A percentile compares a stretch with the other conserved stretches of the same genome.
These are phyloP conservation scores for Chelonia mydas DNA, from an alignment of 2,797 vertebrate genomes.

Conservation along the genomic window DNA sequence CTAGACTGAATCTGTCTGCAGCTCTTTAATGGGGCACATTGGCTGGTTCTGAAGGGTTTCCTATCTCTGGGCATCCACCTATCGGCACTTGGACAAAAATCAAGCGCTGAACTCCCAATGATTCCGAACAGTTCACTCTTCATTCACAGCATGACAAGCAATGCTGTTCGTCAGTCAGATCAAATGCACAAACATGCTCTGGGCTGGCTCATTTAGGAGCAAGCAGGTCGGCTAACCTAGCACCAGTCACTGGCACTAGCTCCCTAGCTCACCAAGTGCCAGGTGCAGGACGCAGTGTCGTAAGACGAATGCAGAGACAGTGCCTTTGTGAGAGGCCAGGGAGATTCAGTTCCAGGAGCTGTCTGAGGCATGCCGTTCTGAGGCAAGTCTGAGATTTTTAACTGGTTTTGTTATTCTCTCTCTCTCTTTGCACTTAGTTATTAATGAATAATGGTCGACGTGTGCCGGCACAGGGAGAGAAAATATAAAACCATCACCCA, in stretches of 20 bases:
- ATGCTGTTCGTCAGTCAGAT: not conserved
- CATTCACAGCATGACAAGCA: constrained; percentile 4
- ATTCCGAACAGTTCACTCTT: not conserved
- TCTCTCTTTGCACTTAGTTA: not conserved
- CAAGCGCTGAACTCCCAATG: not conserved
- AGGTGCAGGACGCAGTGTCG: not conserved
- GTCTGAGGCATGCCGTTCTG: not conserved
- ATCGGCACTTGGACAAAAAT: not conserved
- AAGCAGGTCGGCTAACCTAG: not conserved
- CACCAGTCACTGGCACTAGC: not conserved
- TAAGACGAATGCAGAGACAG: not conserved
- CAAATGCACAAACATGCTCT: not conserved
- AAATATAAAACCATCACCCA: not conserved
- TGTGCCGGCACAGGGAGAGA: not conserved
- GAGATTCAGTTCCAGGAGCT: not conserved
- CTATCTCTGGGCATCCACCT: not conserved
- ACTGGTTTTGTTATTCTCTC: not conserved
- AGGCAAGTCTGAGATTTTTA: not conserved
- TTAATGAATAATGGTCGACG: not conserved
- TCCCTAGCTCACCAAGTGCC: not conserved
- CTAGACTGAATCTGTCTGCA: not conserved
- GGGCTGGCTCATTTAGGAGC: not conserved
- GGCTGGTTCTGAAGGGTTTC: not conserved
- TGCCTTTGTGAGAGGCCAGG: not conserved
- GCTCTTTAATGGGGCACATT: not conserved